phyloP scores from a whole-genome alignment of 2,888 invertebrate species.

The Cerastis rubricosa region DNA sequence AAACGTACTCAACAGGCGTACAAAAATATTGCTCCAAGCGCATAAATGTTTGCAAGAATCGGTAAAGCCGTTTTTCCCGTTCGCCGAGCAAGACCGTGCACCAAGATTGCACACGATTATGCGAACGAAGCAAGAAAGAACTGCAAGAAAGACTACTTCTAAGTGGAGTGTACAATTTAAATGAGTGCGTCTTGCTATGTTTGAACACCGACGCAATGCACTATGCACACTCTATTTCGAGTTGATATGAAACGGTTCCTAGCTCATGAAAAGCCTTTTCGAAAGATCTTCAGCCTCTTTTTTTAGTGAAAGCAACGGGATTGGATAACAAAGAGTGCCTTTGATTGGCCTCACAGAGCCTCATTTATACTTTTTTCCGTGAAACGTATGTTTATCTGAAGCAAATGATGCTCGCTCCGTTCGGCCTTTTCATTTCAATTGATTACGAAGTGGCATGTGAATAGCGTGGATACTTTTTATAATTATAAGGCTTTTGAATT shows the following conservation, averaged over 20 bases:
- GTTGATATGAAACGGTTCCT: slow-evolving; percentile 82
- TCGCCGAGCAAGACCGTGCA: slow-evolving; percentile 31
- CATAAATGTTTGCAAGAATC: slow-evolving; percentile 57
- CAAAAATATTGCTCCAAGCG: slow-evolving; percentile 39
- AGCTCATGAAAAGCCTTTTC: slow-evolving; percentile 79
- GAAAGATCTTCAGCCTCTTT: slow-evolving; percentile 74
- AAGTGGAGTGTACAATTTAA: slow-evolving; percentile 84
- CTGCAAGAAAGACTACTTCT: slow-evolving; percentile 74
- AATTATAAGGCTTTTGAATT: slow-evolving; percentile 18
- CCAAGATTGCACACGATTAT: slow-evolving; percentile 81
- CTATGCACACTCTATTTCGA: slow-evolving; percentile 84
- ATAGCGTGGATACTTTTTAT: slow-evolving; percentile 4
- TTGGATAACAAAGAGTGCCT: slow-evolving; percentile 82
- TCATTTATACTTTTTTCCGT: slow-evolving; percentile 61
- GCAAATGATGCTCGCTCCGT: slow-evolving; percentile 42
- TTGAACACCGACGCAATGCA: slow-evolving; percentile 78
- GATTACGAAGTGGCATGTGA: slow-evolving; percentile 30
- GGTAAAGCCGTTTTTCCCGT: slow-evolving; percentile 53
- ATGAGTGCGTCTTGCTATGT: slow-evolving; percentile 87
- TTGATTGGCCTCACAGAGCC: slow-evolving; percentile 77
- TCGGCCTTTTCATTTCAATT: slow-evolving; percentile 34
- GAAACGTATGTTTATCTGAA: slow-evolving; percentile 43
- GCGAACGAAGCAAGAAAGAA: slow-evolving; percentile 75
- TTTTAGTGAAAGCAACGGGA: slow-evolving; percentile 79
- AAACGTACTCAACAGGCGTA: slow-evolving; percentile 3